Conservation (phyloP, 2,113 vertebrate species). For the Toxostoma redivivum region DNA sequence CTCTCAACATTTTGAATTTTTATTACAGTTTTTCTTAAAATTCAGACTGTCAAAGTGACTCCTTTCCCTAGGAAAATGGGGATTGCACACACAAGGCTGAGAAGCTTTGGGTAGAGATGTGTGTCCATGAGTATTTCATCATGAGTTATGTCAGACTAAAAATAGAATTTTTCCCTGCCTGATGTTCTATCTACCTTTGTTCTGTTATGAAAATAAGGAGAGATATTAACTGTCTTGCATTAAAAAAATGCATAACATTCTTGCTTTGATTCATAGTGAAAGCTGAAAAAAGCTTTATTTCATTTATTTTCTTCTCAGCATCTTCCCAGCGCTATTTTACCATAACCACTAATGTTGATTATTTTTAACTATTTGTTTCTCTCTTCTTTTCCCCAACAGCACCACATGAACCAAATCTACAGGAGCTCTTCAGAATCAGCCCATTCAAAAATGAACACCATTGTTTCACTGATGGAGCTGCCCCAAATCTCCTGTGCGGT, state of each 20-base stretch:
- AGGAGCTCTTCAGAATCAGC: not conserved
- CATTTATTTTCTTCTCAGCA: not conserved
- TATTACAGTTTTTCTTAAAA: not conserved
- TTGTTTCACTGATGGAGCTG: not conserved
- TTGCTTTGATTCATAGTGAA: not conserved
- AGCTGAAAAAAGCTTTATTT: not conserved
- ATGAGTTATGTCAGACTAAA: not conserved
- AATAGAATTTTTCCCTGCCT: not conserved
- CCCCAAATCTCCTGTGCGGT: not conserved
- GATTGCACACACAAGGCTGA: not conserved
- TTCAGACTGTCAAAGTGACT: not conserved
- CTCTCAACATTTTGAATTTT: not conserved
- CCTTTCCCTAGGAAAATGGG: not conserved
- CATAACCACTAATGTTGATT: not conserved
- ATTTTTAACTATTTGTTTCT: not conserved
- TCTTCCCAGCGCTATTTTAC: not conserved
- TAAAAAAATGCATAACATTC: not conserved
- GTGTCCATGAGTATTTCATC: fast-evolving
- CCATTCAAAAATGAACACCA: not conserved
- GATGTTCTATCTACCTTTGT: not conserved
- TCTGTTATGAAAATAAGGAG: not conserved
- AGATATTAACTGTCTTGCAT: not conserved
- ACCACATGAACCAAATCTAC: not conserved
- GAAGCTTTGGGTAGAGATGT: not conserved
- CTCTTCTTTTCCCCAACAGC: not conserved